Percentiles rank a stretch among this genome's conserved stretches.
Conservation (phyloP, 2,113 vertebrate genomes). For the Mola mola region DNA sequence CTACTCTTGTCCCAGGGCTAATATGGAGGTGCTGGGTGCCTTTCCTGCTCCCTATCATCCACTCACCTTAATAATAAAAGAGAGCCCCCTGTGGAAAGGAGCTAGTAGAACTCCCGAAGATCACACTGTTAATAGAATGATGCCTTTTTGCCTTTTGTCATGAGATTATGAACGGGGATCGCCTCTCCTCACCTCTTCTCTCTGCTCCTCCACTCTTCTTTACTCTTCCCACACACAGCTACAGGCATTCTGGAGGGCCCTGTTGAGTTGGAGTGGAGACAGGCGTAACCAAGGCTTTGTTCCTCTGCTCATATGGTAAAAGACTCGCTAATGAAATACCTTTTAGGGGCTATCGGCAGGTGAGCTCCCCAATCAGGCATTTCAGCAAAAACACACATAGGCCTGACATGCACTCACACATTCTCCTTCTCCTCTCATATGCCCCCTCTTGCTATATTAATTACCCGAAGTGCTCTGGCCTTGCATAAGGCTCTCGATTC, state of each 20-base stretch:
- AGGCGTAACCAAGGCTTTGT: constrained; percentile 90
- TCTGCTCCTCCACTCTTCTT: constrained; percentile 58
- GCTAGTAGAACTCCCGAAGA: constrained; percentile 95
- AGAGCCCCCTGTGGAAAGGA: constrained; percentile 95
- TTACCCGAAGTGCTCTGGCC: constrained; percentile 90
- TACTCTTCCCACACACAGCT: constrained; percentile 59
- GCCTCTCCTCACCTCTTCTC: constrained; percentile 87
- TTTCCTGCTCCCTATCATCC: constrained; percentile 65
- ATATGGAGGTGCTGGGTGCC: constrained; percentile 47
- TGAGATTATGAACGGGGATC: constrained; percentile 98
- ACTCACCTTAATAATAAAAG: constrained; percentile 86
- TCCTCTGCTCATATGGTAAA: constrained; percentile 86
- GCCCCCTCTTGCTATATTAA: constrained; percentile 89
- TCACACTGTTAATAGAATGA: constrained; percentile 99
- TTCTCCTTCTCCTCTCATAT: constrained; percentile 86
- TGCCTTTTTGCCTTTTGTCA: constrained; percentile 99
- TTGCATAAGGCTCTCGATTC: constrained; percentile 77
- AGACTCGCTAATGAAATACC: constrained; percentile 91
- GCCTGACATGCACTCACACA: constrained; percentile 53
- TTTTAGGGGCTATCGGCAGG: constrained; percentile 92
- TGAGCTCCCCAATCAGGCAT: constrained; percentile 86
- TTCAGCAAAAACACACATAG: constrained; percentile 66
- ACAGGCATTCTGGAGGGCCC: constrained; percentile 82
- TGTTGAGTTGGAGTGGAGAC: constrained; percentile 93
- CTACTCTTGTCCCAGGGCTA: constrained; percentile 65